Base-by-base conservation (phyloP, 2,888 invertebrate genomes). In the Mantis religiosa region DNA sequence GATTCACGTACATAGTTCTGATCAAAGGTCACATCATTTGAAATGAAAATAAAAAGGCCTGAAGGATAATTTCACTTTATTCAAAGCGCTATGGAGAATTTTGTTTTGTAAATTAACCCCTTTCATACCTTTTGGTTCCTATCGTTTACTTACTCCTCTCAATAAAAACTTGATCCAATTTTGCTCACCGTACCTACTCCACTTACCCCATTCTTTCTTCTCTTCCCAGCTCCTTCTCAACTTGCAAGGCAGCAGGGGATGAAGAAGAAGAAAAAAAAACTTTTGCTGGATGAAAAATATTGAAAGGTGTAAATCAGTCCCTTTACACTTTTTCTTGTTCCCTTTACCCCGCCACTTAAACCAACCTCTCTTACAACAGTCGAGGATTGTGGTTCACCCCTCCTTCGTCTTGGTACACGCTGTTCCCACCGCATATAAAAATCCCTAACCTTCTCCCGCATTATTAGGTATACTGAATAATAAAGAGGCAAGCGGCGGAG, bases 221-320 rank as follows among this genome's bases (percentile, higher is more conserved):
- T 87, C 6, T 28, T 83, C 27, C 28, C 41, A 41, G 41, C 41
- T 41, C 41, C 41, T 20, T 25, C 54, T 71, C 54, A 25, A 71
- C 54, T 71, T 71, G 54, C 54, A 20, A 71, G 54, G 25, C 20
- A 71, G 54, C 54, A 71, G 54, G 25, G 25, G 54, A 25, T 71
- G 20, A n/a, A n/a, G n/a, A n/a, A n/a, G n/a, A n/a, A 54, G 8
- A 28, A 84, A 34, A 34, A 81, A 82, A 87, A 25, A 20, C 87
- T 87, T 87, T 87, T 87, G 87, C 82, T 87, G 27, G 87, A 87
- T 82, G 82, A 87, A 41, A 87, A 87, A 87, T 87, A 87, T 87
- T 87, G 87, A 87, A 87, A 87, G 87, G 87, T 87, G 87, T 87
- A 87, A 87, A 87, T 87, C 87, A 87, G 87, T 27, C 87, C 87